A percentile compares a stretch with the other conserved stretches of the same genome.
phyloP scores from a whole-genome alignment of 2,113 vertebrate species.

The Lasiurus borealis region DNA sequence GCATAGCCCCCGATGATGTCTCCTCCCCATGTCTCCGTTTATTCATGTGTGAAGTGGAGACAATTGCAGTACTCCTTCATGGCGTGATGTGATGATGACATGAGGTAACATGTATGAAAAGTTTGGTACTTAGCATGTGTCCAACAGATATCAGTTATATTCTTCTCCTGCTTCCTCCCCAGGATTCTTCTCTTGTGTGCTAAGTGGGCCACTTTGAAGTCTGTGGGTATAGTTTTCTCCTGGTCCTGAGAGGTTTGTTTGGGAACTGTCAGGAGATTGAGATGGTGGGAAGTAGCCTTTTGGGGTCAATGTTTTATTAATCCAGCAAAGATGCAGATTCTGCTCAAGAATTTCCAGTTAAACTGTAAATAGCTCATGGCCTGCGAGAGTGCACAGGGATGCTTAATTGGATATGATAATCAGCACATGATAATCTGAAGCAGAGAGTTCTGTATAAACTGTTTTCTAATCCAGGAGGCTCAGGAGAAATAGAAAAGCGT shows the following conservation, averaged over 20 bases:
- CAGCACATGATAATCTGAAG: constrained; percentile 23
- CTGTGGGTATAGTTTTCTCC: not conserved
- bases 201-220: not conserved
- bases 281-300: not conserved
- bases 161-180: not conserved
- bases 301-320: constrained; percentile 19
- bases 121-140: not conserved
- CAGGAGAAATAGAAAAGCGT: not conserved
- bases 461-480: constrained; percentile 10
- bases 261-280: not conserved
- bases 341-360: constrained; percentile 51
- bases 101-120: not conserved
- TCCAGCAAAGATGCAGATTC: not conserved
- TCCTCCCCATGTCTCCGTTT: constrained; percentile 13
- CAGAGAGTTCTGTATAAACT: constrained; percentile 23
- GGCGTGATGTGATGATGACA: not conserved
- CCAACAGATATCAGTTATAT: not conserved
- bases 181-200: not conserved
- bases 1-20: not conserved
- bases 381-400: not conserved
- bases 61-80: not conserved
- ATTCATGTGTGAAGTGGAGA: not conserved
- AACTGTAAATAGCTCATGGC: constrained; percentile 40
- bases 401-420: constrained; percentile 55
- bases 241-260: not conserved